Evolutionary conservation across 2,888 invertebrate species (phyloP).

Genomic region (Cremastinae sp.): DNA sequence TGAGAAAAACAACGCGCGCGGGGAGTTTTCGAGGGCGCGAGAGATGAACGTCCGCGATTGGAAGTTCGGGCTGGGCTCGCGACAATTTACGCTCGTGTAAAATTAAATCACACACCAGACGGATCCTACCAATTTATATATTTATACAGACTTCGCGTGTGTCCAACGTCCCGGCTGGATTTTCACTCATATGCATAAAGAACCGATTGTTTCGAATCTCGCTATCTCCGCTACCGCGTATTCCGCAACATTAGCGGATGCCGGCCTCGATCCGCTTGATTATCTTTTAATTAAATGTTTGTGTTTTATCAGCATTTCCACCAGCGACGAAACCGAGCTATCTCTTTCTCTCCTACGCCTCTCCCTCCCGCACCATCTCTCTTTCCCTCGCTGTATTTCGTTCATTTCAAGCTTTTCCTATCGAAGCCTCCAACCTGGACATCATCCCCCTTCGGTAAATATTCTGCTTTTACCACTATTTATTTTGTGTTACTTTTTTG

Average conservation of each 20-base stretch:
- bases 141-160: not conserved
- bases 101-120: slow-evolving; percentile 73
- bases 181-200: slow-evolving; percentile 76
- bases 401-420: slow-evolving; percentile 46
- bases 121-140: not conserved
- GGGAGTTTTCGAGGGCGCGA: slow-evolving; percentile 35
- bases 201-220: slow-evolving; percentile 72
- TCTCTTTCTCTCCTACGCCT: slow-evolving; percentile 10
- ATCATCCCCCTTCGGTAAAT: slow-evolving; percentile 33
- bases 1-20: too few relatives aligned
- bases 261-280: slow-evolving; percentile 73
- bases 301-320: slow-evolving; percentile 73
- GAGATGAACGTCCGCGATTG: too few relatives aligned
- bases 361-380: not conserved
- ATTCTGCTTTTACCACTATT: slow-evolving; percentile 8
- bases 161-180: slow-evolving; percentile 4
- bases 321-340: slow-evolving; percentile 34
- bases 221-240: slow-evolving; percentile 45
- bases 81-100: slow-evolving; percentile 77
- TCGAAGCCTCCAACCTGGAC: slow-evolving; percentile 44
- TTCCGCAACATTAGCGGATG: slow-evolving; percentile 62
- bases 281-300: slow-evolving; percentile 80
- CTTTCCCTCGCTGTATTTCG: slow-evolving; percentile 27
- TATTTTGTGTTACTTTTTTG: slow-evolving; percentile 12
- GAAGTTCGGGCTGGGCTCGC: slow-evolving; percentile 61